Evolutionary conservation across 2,888 invertebrate species (phyloP).

Genomic region (Amblyjoppa proteus): DNA sequence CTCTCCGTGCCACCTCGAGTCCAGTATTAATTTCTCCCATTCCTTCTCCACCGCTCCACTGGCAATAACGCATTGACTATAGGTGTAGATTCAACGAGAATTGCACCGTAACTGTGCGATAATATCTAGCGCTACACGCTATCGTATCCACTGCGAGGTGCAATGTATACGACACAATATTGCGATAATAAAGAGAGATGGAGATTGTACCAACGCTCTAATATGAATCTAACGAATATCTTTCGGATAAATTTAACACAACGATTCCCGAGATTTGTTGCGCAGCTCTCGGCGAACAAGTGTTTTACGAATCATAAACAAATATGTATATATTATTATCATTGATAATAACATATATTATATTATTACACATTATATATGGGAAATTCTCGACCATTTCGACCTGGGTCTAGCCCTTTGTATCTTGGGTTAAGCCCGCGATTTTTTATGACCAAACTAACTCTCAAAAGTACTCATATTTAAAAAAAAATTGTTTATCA

Average conservation of each 20-base stretch:
- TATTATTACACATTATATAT: no score
- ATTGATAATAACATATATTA: no score
- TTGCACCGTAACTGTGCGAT: slow-evolving; percentile 34
- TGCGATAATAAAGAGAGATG: slow-evolving; percentile 24
- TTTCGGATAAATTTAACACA: slow-evolving; percentile 5
- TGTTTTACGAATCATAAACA: background rate
- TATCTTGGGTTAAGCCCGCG: no score
- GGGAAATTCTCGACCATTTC: no score
- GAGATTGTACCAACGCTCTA: background rate
- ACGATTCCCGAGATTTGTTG: slow-evolving; percentile 20
- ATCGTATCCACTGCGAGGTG: slow-evolving; percentile 15
- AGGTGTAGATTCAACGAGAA: slow-evolving; percentile 16
- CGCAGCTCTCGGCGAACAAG: slow-evolving; percentile 1
- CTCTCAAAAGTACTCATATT: no score
- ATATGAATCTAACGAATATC: slow-evolving; percentile 32
- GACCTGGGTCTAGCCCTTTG: no score
- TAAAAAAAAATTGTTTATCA: no score
- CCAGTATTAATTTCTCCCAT: slow-evolving; percentile 16
- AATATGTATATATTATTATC: no score
- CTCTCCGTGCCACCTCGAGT: background rate
- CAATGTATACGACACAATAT: slow-evolving; percentile 21
- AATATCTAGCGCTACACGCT: slow-evolving; percentile 14
- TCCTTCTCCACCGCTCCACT: slow-evolving; percentile 19
- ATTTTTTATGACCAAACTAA: no score
- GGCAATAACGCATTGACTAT: slow-evolving; percentile 21